Percentiles rank a stretch among this genome's conserved stretches.
Conservation (phyloP, 2,113 vertebrate species). For the Paratilapia polleni region DNA sequence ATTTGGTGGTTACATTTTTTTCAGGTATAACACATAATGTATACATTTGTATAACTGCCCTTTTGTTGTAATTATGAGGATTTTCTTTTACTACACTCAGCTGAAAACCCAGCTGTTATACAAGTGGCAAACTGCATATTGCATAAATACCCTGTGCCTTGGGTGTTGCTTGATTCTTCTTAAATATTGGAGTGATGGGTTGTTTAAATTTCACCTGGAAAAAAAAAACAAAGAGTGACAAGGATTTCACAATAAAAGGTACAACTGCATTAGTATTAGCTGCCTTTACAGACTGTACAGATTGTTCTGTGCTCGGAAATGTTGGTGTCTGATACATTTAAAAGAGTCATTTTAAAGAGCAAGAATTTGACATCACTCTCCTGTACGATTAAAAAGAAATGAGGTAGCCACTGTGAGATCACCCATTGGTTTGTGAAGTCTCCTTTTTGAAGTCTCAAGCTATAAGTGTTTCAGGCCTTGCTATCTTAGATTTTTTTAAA, state of each 20-base stretch:
- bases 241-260: neutral
- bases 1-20: neutral
- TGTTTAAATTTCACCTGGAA: constrained; percentile 78
- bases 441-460: neutral
- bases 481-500: neutral
- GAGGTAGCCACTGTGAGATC: too few relatives aligned
- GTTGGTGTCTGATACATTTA: neutral
- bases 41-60: neutral
- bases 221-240: neutral
- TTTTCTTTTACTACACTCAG: neutral
- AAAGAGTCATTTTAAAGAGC: neutral
- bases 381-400: too few relatives aligned
- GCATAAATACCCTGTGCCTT: constrained; percentile 58
- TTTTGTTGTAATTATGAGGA: neutral
- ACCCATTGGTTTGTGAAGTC: neutral
- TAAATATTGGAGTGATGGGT: constrained; percentile 73
- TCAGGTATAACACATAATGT: neutral
- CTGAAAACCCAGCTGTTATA: neutral
- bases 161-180: constrained; percentile 24
- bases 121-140: neutral
- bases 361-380: too few relatives aligned
- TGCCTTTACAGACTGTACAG: neutral
- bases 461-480: neutral
- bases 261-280: neutral
- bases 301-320: neutral